These are phyloP conservation scores for Antechinus flavipes DNA, from an alignment of 2,113 vertebrate genomes.

Conservation along the genomic window DNA sequence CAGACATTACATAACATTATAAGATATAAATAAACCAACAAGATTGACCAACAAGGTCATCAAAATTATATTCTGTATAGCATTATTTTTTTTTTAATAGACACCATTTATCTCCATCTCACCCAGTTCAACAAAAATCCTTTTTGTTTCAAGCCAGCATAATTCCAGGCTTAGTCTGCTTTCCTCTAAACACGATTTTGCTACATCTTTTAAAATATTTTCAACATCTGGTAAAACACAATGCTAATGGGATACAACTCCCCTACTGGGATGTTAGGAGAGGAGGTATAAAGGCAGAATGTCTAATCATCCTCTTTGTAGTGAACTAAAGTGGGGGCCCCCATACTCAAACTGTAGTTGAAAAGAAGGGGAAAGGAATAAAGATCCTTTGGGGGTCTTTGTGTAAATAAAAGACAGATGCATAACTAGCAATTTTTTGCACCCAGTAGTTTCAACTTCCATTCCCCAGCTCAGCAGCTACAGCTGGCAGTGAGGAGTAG, in stretches of 20 bases:
- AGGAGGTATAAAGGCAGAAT: not conserved
- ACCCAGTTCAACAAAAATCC: not conserved
- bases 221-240: conserved; percentile 7
- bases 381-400: not conserved
- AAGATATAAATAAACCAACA: not conserved
- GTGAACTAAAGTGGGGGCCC: not conserved
- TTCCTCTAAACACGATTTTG: conserved; percentile 26
- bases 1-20: too few species aligned
- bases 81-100: not conserved
- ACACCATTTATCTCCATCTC: not conserved
- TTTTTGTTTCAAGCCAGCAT: conserved; percentile 10
- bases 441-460: not conserved
- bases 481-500: not conserved
- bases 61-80: not conserved
- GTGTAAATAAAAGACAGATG: not conserved
- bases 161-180: conserved; percentile 7
- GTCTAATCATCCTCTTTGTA: not conserved
- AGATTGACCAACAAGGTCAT: not conserved
- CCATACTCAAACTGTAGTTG: not conserved
- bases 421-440: not conserved
- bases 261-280: not conserved
- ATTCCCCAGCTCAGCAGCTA: not conserved
- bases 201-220: conserved; percentile 43
- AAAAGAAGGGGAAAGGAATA: conserved; percentile 15
- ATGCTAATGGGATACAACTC: not conserved